These are phyloP conservation scores for Myiothlypis chrysogaster DNA, from an alignment of 2,797 vertebrate species.

Conservation along the genomic window DNA sequence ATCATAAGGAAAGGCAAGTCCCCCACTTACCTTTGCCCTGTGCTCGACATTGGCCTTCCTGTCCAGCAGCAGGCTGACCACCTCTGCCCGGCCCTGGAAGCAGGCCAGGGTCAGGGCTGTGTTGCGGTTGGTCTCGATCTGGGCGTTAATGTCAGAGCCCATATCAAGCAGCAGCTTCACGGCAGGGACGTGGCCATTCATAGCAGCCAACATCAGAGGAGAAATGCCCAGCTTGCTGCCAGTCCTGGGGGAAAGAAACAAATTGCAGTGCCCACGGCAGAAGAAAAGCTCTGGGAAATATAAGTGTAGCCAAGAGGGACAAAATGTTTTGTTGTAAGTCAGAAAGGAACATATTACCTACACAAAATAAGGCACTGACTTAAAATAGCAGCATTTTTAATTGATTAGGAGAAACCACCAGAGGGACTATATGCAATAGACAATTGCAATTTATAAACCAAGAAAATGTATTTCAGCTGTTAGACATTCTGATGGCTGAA, in stretches of 20 bases:
- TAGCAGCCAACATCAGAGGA: constrained; percentile 97
- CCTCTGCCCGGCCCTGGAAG: constrained; percentile 97
- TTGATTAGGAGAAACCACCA: neutral
- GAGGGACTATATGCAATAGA: neutral
- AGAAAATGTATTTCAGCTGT: neutral
- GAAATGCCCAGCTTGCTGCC: constrained; percentile 98
- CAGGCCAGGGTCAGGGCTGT: constrained; percentile 96
- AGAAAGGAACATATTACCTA: neutral
- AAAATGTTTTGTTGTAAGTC: neutral
- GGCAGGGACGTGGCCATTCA: constrained; percentile 97
- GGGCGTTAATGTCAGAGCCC: constrained; percentile 98
- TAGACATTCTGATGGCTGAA: neutral
- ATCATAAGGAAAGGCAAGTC: neutral
- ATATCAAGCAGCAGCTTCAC: constrained; percentile 97
- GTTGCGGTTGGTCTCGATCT: constrained; percentile 98
- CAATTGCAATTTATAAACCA: neutral
- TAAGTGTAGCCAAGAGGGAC: neutral
- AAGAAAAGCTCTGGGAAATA: neutral
- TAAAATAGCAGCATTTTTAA: neutral
- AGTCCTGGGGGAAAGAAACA: constrained; percentile 80
- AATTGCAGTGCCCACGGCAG: neutral
- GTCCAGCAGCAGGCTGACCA: constrained; percentile 95
- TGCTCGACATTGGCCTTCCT: constrained; percentile 98
- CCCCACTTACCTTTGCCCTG: constrained; percentile 88
- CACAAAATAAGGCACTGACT: neutral